These are phyloP conservation scores for Ceratina japonica DNA, from an alignment of 1,140 invertebrate genomes.

Conservation along the genomic window DNA sequence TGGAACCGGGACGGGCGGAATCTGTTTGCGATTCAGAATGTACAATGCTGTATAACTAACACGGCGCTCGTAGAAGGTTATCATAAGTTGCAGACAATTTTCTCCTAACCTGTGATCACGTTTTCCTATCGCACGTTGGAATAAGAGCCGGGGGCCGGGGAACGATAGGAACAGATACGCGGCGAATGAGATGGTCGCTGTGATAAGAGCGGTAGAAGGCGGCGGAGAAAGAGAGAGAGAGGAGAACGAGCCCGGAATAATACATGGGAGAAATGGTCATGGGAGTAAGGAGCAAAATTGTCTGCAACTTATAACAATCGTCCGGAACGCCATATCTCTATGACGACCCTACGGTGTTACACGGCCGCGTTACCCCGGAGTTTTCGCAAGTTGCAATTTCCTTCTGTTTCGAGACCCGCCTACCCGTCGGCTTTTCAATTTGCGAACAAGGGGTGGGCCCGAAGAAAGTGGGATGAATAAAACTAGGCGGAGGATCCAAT, in stretches of 20 bases:
- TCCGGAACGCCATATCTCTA: slow-evolving; percentile 13
- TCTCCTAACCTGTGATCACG: slow-evolving; percentile 9
- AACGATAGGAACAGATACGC: neutral
- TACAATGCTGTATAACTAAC: neutral
- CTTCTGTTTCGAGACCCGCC: neutral
- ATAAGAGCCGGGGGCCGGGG: no score
- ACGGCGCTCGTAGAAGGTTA: slow-evolving; percentile 7
- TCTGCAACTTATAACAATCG: slow-evolving; percentile 42
- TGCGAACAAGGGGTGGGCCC: no score
- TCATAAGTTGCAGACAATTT: slow-evolving; percentile 26
- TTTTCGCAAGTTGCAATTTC: slow-evolving; percentile 20
- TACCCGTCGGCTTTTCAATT: neutral
- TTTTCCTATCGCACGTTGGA: neutral
- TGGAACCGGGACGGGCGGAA: no score
- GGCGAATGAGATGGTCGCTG: neutral
- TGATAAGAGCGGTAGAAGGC: neutral
- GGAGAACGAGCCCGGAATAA: neutral
- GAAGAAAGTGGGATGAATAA: neutral
- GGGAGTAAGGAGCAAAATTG: slow-evolving; percentile 3
- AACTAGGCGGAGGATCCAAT: neutral
- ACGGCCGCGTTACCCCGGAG: neutral
- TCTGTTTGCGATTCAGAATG: neutral
- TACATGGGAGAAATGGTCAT: neutral
- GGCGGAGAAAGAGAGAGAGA: neutral
- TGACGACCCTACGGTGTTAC: neutral